Base-by-base conservation (phyloP, 1,140 invertebrate genomes). In the Drosophila miranda region DNA sequence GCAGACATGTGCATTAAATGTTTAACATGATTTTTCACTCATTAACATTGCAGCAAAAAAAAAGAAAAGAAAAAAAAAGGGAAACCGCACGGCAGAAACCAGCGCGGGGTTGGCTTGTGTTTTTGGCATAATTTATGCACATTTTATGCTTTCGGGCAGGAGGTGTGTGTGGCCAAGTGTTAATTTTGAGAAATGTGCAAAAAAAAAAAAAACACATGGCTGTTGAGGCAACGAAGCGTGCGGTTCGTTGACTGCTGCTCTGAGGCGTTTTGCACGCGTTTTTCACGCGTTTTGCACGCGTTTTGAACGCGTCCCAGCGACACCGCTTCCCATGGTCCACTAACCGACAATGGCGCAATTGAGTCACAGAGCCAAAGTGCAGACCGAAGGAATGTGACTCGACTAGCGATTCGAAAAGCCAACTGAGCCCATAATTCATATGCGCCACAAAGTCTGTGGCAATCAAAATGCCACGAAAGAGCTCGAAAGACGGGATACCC, bases 91-190 rank as follows among this genome's bases (percentile, higher is more conserved):
- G 56, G 14, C 42, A 30, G 30, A 48, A 48, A 19, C 19, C 56
- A 28, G 28, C 43, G 30, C 53, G 53, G 78, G 78, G 66, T 68
- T 81, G 78, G 19, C 62, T 68, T 70, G 64, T 86, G 82, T 81
- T 87, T 86, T 87, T 78, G 74, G 78, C 82, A 87, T 86, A 86
- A 86, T 86, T 87, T 86, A 87, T 87, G 82, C 82, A 74, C 59
- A 73, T 75, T 72, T 68, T 68, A 61, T 60, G 26, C 52, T 34
- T 34, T 41, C 5, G 30, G 30, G 51, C 26, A 38, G 67, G 21
- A 44, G 63, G 63, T 55, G 77, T 54, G 62, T 54, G 62, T 59
- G 55, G 62, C 81, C 67, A 80, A 86, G 80, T 81, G 80, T 84
- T 84, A 84, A 86, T 84, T 86, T 84, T 67, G 56, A 61, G 63